These are phyloP conservation scores for Myotis brandtii DNA, from an alignment of 2,113 vertebrate species.

Conservation along the genomic window DNA sequence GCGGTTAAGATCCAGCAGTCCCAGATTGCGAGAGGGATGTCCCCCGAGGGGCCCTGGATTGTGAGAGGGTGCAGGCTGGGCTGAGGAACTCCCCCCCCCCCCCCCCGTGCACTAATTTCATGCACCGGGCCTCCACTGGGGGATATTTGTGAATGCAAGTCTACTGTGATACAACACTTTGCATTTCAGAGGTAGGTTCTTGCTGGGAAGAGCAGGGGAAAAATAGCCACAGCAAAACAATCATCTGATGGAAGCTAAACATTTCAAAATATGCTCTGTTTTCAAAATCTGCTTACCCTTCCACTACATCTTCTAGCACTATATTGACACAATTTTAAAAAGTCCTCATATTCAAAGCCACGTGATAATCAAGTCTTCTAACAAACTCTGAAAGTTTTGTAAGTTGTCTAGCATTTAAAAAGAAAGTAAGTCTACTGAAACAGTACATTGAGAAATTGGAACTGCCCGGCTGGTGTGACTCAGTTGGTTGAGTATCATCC, in stretches of 20 bases:
- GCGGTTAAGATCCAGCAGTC: too few relatives aligned
- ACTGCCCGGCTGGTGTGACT: too few relatives aligned
- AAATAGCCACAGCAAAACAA: background rate
- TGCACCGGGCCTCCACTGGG: background rate
- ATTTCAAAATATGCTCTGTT: background rate
- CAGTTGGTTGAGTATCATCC: too few relatives aligned
- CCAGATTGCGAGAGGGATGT: too few relatives aligned
- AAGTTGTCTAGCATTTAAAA: conserved; percentile 45
- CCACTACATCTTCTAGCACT: background rate
- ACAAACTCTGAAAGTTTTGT: conserved; percentile 42
- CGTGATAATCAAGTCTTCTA: background rate
- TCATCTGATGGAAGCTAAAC: background rate
- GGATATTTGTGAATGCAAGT: conserved; percentile 26
- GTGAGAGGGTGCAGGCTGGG: too few relatives aligned
- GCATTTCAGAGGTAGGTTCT: background rate
- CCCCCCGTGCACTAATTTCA: too few relatives aligned
- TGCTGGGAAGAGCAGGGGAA: conserved; percentile 26
- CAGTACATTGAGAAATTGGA: background rate
- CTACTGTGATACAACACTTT: background rate
- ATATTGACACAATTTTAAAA: background rate
- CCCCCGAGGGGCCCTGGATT: too few relatives aligned
- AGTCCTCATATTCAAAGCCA: conserved; percentile 24
- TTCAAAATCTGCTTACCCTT: background rate
- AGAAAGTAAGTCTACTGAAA: conserved; percentile 5
- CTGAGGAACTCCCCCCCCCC: too few relatives aligned